Base-by-base conservation (phyloP, 64 coral and sea anemone genomes). In the Cladopsammia gracilis region DNA sequence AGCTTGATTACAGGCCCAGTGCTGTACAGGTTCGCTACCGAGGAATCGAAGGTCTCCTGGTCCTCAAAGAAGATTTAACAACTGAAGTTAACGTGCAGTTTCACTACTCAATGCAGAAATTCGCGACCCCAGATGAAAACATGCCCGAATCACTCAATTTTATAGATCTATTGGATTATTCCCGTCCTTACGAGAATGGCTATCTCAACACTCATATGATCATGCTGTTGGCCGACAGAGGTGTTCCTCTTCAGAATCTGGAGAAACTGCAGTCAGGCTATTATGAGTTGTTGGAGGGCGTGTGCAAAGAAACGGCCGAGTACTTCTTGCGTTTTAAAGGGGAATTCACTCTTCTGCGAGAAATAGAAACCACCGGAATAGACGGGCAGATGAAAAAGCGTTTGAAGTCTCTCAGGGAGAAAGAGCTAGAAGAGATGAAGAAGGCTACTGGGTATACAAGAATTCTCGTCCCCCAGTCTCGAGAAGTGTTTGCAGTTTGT, bases 401-500 rank as follows among this genome's bases (percentile, higher is more conserved):
- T 4, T 60, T 92, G 7, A 83, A 92, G 23, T 18, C n/a, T 50
- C 51, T 86, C 3, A 48, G 71, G 13, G 46, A 45, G 14, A 48
- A 47, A n/a, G 90, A 92, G 44, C 68, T 92, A 5, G 47, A 86
- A 7, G 62, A 87, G 0, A 79, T 89, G 74, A 93, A 49, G 14
- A 78, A 74, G 52, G 88, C 58, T 16, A 22, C 58, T 51, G 43
- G 86, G 16, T 70, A 87, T 67, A 86, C 88, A 10, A 86, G 86
- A 25, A 62, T 94, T 7, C 68, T 94, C 52, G 92, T 94, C 2
- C 92, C 92, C 19, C 72, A 89, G 19, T 89, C 92, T 3, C 85
- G 92, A 45, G 62, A 83, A 11, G 92, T 89, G 52, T 94, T 94
- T 54, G 92, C 75, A 26, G 92, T 94, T 73, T 89, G 92, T 52